Base-by-base conservation (phyloP, 1,140 invertebrate species). In the Dreissena polymorpha region DNA sequence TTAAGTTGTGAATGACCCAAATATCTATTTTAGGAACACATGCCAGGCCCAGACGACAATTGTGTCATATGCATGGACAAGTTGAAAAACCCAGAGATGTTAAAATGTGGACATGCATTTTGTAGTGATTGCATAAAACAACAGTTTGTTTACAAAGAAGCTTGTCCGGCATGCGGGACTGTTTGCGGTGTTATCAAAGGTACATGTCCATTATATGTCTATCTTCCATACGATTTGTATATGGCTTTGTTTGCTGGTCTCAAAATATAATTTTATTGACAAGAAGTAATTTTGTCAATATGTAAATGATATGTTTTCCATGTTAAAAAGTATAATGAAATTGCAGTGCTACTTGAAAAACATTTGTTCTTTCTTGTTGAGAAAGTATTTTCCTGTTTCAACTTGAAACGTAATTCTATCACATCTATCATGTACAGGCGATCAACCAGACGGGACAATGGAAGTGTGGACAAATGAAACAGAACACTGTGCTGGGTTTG, bases 61-160 rank as follows among this genome's bases (percentile, higher is more conserved):
- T 74, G 71, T 60, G 55, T 60, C 10, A 74, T 74, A 18, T 74
- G 71, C 27, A 74, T 74, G 71, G 71, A 74, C 27, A 29, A 23
- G n/a, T 16, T 57, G 12, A 74, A 49, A 25, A 57, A 57, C 10
- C 71, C 50, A 27, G 21, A 74, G 53, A 57, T n/a, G 27, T 25
- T 74, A 27, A n/a, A 14, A 13, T 74, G 71, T 74, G 51, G 71
- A 74, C 71, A 74, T 29, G 27, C 23, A 39, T 74, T 74, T 25
- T 74, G 71, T 25, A 27, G 1, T 16, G 29, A 60, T 60, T 74
- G 71, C 25, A 74, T 74, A 21, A 51, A 74, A 0, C 51, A 74
- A 60, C 51, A 55, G 27, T 74, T 74, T 74, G n/a, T 21, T 25
- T 74, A 74, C 51, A 74, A 60, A 60, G 50, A 74, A 60, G 21